Evolutionary conservation across 1,140 invertebrate species (phyloP), one percentile per base, ranked within the genome.

Genomic region (Drosophila miranda): DNA sequence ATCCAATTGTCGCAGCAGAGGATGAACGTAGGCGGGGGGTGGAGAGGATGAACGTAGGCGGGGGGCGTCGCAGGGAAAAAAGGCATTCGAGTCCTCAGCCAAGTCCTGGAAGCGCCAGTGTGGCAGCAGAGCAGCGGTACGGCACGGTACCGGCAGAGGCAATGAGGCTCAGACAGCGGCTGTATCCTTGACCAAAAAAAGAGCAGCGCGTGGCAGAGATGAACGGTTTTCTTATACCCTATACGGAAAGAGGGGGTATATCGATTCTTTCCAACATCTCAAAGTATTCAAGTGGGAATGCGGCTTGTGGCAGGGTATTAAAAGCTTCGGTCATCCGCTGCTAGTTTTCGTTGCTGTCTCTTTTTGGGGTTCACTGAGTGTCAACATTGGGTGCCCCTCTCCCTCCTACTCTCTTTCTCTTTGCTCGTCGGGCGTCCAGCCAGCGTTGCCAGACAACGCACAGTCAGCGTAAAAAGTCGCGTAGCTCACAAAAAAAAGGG

Each of bases 391-490:
- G 41, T 52, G 59, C 13, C 26, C 14, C 30, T n/a, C 41, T 34
- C n/a, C 14, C 6, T 19, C 41, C 16, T 30, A 19, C 9, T 50
- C 14, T 14, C 28, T 19, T 43, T 52, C 48, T 38, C 54, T 41
- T 49, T 34, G 42, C 48, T 14, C 38, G 26, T 19, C 19, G 19
- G 19, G 19, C 19, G 19, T 42, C 54, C 26, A 14, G 54, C 54
- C 66, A 82, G 70, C 59, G 74, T 82, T 82, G 74, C 78, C 78
- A 82, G 78, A 82, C 78, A 83, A 83, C 75, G 78, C 78, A 58
- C 64, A 78, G 78, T 82, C 79, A 82, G 78, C 78, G 74, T 49
- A 62, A 62, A 62, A 81, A 59, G 30, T 49, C 62, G 62, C 75
- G 53, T 55, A 48, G 77, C 60, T 80, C 72, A 16, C n/a, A 28